Conservation (phyloP, 2,888 invertebrate genomes). For the Hyppa rectilinea region DNA sequence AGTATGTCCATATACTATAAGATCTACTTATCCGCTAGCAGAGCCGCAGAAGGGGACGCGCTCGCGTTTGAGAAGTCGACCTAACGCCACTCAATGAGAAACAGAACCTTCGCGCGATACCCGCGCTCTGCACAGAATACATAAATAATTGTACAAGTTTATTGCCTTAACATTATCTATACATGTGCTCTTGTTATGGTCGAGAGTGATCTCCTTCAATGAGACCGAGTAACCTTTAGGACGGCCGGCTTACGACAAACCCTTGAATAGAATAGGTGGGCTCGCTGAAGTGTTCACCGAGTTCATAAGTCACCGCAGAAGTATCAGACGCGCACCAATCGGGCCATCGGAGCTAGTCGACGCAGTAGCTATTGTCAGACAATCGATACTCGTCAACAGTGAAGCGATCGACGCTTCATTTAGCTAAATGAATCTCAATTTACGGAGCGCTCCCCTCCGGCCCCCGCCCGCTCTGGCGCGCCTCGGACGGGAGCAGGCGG, state of each 20-base stretch:
- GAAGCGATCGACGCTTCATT: slow-evolving; percentile 40
- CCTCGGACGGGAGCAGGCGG: no score
- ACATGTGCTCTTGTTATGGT: slow-evolving; percentile 7
- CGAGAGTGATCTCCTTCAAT: slow-evolving; percentile 6
- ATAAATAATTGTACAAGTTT: no score
- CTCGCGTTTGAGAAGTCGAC: slow-evolving; percentile 5
- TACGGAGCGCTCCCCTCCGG: not conserved
- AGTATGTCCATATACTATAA: not conserved
- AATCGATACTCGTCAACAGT: slow-evolving; percentile 37
- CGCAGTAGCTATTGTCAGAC: slow-evolving; percentile 17
- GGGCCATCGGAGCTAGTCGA: not conserved
- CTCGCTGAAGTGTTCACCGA: not conserved
- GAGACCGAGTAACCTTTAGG: not conserved
- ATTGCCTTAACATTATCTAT: slow-evolving; percentile 23
- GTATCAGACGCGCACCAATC: not conserved
- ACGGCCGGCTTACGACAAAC: not conserved
- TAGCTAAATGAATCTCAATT: slow-evolving; percentile 55
- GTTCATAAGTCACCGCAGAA: not conserved
- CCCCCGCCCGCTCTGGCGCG: not conserved
- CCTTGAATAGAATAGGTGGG: not conserved
- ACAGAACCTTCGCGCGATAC: slow-evolving; percentile 31
- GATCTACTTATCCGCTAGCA: not conserved
- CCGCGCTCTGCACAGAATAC: no score
- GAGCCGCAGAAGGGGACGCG: no score
- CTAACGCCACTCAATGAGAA: slow-evolving; percentile 29